Base-by-base conservation (phyloP, 1,140 invertebrate genomes). In the Antheraea pernyi region DNA sequence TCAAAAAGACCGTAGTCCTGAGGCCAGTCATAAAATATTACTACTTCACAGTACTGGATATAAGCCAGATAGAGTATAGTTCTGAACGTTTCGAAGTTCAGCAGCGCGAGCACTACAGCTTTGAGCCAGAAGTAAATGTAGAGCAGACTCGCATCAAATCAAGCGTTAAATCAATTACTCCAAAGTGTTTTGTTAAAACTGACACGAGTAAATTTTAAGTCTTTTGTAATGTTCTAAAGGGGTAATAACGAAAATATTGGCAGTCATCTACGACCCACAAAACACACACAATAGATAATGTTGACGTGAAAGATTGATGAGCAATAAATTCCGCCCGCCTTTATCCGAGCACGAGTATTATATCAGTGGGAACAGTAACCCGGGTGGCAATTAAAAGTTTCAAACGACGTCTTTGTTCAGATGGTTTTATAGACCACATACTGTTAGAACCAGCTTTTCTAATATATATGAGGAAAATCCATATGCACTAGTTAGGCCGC, bases 361-460 rank as follows among this genome's bases (percentile, higher is more conserved):
- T 18, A 42, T 65, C 39, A 37, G 22, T 37, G 30, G 39, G n/a
- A 65, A 48, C 64, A 53, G 42, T 42, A 18, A 65, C 19, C 39
- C 37, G 64, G 46, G 46, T 65, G 42, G 64, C 64, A 65, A 65
- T 65, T 65, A 65, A 65, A 65, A 65, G 42, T 65, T 65, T 65
- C n/a, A 11, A 65, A 42, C 42, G 39, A 64, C 11, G 64, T 18
- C 64, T 65, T 65, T 65, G 64, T 65, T 65, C 53, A 10, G 37
- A 19, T 10, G 42, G n/a, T 65, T 19, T 42, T 42, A 9, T 53
- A 18, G 39, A 19, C 64, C 64, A 53, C 64, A 42, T 42, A 42
- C 39, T 22, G 19, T 61, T 61, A 22, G 18, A 16, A 61, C 19
- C 46, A 53, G 46, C 46, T 53, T 53, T 11, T 53, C 46, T 16